Evolutionary conservation across 2,888 invertebrate species (phyloP).

Genomic region (Cosmia trapezina): DNA sequence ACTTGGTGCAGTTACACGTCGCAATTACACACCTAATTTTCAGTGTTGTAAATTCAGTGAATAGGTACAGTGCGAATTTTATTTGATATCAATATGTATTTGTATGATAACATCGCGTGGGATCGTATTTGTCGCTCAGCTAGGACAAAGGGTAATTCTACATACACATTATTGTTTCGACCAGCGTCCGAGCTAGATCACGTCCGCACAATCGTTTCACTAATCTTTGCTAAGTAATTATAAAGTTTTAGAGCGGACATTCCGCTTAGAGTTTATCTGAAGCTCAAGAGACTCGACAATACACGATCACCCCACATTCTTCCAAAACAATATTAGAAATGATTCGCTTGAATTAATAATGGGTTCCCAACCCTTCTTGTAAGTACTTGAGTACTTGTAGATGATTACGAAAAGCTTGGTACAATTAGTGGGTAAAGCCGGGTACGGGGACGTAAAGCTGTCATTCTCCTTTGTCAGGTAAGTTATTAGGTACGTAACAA

Average conservation of each 20-base stretch:
- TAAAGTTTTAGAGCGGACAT: slow-evolving; percentile 57
- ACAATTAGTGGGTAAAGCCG: slow-evolving; percentile 64
- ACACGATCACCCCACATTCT: slow-evolving; percentile 42
- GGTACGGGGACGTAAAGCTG: slow-evolving; percentile 55
- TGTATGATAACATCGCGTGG: neutral
- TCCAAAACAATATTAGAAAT: slow-evolving; percentile 56
- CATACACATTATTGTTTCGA: slow-evolving; percentile 38
- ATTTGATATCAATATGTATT: slow-evolving; percentile 2
- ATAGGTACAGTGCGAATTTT: neutral
- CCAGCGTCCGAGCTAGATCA: slow-evolving; percentile 25
- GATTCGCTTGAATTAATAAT: slow-evolving; percentile 57
- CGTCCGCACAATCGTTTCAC: slow-evolving; percentile 31
- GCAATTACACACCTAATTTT: slow-evolving; percentile 19
- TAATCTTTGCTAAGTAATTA: slow-evolving; percentile 63
- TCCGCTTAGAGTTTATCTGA: slow-evolving; percentile 43
- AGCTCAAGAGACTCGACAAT: slow-evolving; percentile 29
- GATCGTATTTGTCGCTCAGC: neutral
- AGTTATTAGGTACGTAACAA: slow-evolving; percentile 64
- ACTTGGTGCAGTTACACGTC: slow-evolving; percentile 15
- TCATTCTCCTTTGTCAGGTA: slow-evolving; percentile 65
- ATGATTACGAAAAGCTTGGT: slow-evolving; percentile 57
- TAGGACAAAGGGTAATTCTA: neutral
- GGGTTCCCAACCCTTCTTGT: slow-evolving; percentile 49
- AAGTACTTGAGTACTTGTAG: slow-evolving; percentile 48
- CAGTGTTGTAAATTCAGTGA: neutral